Evolutionary conservation across 2,113 vertebrate genomes (phyloP).

Genomic region (Oophaga pumilio): DNA sequence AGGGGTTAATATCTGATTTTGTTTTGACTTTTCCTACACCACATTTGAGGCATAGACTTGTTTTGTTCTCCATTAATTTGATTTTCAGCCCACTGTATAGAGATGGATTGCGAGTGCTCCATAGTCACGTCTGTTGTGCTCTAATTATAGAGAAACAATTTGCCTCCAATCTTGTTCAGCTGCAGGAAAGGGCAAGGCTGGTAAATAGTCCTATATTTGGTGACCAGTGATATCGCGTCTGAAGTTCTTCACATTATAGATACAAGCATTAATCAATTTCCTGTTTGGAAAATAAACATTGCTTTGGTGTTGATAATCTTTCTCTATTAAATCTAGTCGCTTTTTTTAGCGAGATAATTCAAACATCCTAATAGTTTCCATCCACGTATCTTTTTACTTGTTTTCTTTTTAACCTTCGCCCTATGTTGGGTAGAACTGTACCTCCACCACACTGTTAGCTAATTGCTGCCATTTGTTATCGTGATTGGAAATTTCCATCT

Average conservation of each 20-base stretch:
- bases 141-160: conserved; percentile 12
- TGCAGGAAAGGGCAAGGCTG: conserved; percentile 44
- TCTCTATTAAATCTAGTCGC: background rate
- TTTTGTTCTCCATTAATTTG: too few relatives aligned
- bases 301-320: background rate
- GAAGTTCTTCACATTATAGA: conserved; percentile 1
- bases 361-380: background rate
- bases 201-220: conserved; percentile 28
- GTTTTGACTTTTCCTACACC: background rate
- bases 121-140: background rate
- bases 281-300: conserved; percentile 28
- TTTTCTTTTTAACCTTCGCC: background rate
- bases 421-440: background rate
- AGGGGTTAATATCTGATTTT: too few relatives aligned
- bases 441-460: background rate
- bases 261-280: conserved; percentile 22
- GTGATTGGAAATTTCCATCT: background rate
- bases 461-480: background rate
- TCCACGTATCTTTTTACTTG: background rate
- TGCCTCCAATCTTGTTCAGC: background rate
- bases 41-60: too few relatives aligned
- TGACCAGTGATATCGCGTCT: background rate
- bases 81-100: background rate
- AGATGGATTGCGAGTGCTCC: background rate
- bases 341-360: background rate